Conservation (phyloP, 2,888 invertebrate genomes). For the Protophormia terraenovae region DNA sequence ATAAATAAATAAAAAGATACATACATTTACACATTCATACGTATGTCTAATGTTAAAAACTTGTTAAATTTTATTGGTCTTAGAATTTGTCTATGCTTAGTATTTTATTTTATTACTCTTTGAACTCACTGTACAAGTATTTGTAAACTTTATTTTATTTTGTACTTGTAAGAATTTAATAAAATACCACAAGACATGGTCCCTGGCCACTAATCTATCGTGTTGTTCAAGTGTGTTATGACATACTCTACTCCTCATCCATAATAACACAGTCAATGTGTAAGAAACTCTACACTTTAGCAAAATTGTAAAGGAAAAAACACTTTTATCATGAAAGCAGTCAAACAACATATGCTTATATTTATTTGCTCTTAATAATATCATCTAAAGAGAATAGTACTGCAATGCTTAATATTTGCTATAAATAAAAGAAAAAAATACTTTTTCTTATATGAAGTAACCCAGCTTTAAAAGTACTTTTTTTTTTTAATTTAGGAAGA, state of each 20-base stretch:
- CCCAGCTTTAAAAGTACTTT: too few species aligned
- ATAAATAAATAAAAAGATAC: too few species aligned
- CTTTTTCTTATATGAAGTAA: too few species aligned
- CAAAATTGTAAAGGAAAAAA: background rate
- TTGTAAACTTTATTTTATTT: background rate
- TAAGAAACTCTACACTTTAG: background rate
- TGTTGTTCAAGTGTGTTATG: slow-evolving; percentile 30
- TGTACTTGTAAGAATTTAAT: slow-evolving; percentile 26
- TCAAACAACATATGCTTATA: background rate
- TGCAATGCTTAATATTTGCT: too few species aligned
- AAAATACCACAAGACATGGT: slow-evolving; percentile 32
- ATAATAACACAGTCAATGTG: slow-evolving; percentile 19
- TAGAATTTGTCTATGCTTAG: background rate
- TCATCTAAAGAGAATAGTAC: too few species aligned
- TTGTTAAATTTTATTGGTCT: slow-evolving; percentile 6
- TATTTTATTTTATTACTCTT: background rate
- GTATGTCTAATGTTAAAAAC: background rate
- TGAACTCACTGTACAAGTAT: background rate
- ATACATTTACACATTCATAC: background rate
- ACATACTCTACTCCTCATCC: slow-evolving; percentile 1
- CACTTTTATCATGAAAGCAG: background rate
- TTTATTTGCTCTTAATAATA: too few species aligned
- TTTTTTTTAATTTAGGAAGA: too few species aligned
- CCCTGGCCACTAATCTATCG: slow-evolving; percentile 42
- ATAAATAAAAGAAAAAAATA: too few species aligned